These are phyloP conservation scores for Ormyrus rosae DNA, from an alignment of 2,888 invertebrate species.

Conservation along the genomic window DNA sequence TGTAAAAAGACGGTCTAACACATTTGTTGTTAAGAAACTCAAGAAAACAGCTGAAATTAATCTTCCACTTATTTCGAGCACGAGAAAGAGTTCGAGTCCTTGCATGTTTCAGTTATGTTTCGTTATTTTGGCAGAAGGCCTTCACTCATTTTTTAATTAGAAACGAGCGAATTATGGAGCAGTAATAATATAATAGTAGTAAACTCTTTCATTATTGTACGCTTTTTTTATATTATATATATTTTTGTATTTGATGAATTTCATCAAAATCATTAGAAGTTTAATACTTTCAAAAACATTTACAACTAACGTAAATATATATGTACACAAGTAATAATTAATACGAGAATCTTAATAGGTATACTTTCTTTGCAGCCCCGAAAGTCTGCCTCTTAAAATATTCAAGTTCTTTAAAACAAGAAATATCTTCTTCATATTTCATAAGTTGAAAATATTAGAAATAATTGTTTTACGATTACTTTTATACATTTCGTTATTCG, in stretches of 20 bases:
- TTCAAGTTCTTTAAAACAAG: slow-evolving; percentile 48
- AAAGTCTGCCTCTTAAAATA: slow-evolving; percentile 15
- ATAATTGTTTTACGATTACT: slow-evolving; percentile 25
- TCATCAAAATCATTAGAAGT: slow-evolving; percentile 48
- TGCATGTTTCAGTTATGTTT: slow-evolving; percentile 51
- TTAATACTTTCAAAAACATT: slow-evolving; percentile 55
- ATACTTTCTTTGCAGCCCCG: slow-evolving; percentile 29
- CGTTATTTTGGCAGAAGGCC: slow-evolving; percentile 52
- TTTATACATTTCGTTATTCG: slow-evolving; percentile 23
- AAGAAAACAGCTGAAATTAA: slow-evolving; percentile 10
- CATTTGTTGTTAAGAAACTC: background rate
- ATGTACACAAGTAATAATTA: slow-evolving; percentile 34
- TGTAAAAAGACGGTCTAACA: slow-evolving; percentile 17
- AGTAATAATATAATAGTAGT: slow-evolving; percentile 38
- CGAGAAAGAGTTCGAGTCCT: slow-evolving; percentile 44
- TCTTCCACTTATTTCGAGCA: slow-evolving; percentile 22
- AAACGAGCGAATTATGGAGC: slow-evolving; percentile 42
- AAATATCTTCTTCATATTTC: slow-evolving; percentile 21
- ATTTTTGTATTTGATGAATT: slow-evolving; percentile 40
- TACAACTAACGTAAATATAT: slow-evolving; percentile 51
- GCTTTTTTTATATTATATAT: slow-evolving; percentile 42
- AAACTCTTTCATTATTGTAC: slow-evolving; percentile 50
- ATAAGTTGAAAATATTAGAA: slow-evolving; percentile 35
- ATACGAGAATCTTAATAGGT: slow-evolving; percentile 37
- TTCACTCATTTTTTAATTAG: slow-evolving; percentile 32